These are phyloP conservation scores for Hydroisotoma schaefferi DNA, from an alignment of 2,888 invertebrate genomes.

Conservation along the genomic window DNA sequence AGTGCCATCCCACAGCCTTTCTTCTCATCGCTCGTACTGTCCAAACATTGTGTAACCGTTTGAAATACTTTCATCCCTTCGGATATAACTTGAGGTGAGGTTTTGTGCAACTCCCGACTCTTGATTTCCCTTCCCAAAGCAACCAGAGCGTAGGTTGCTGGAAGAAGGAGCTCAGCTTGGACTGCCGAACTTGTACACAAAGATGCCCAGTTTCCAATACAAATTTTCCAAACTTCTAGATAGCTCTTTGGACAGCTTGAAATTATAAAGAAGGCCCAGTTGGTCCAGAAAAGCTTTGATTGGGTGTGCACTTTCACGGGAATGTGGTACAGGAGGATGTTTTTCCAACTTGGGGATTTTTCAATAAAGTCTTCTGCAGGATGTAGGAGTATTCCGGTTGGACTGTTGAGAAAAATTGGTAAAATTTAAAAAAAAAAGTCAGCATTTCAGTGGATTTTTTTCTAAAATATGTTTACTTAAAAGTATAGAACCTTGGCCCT, in stretches of 20 bases:
- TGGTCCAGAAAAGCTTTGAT: conserved; percentile 29
- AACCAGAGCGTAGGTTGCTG: conserved; percentile 33
- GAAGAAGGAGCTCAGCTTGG: conserved; percentile 17
- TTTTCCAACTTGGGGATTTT: conserved; percentile 30
- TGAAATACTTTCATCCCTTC: conserved; percentile 22
- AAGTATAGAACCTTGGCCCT: no score
- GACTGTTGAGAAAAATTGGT: no score
- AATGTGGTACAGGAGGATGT: conserved; percentile 23
- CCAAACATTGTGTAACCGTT: conserved; percentile 34
- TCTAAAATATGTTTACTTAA: no score
- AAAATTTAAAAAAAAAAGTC: no score
- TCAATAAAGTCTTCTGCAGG: conserved; percentile 36
- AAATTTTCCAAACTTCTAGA: conserved; percentile 24
- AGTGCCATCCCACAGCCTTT: conserved; percentile 44
- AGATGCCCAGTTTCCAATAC: conserved; percentile 26
- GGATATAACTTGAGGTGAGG: conserved; percentile 6
- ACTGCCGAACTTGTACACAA: conserved; percentile 25
- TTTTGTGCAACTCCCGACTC: background rate
- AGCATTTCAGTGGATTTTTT: no score
- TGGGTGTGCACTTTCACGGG: conserved; percentile 33
- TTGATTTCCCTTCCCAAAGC: conserved; percentile 35
- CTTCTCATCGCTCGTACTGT: conserved; percentile 36
- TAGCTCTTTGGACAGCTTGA: background rate
- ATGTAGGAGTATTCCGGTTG: conserved; percentile 17
- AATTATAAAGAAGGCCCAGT: conserved; percentile 32